Base-by-base conservation (phyloP, 2,888 invertebrate species). In the Aspidapion aeneum region DNA sequence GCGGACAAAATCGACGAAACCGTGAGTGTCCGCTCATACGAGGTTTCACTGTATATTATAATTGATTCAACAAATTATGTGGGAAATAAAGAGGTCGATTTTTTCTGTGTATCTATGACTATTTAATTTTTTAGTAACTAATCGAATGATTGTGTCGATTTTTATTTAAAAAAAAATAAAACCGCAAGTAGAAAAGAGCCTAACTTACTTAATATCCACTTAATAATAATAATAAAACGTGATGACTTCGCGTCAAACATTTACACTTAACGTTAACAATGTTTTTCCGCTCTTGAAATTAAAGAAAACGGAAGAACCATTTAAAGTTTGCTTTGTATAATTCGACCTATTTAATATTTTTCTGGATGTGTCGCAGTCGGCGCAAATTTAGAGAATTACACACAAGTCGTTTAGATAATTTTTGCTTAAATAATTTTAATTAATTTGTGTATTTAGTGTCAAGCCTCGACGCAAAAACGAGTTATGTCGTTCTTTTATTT, bases 161-260 rank as follows among this genome's bases (percentile, higher is more conserved):
- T n/a, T n/a, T n/a, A n/a, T n/a, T n/a, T n/a, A n/a, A n/a, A n/a
- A n/a, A n/a, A n/a, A n/a, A n/a, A n/a, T n/a, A n/a, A n/a, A n/a
- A n/a, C n/a, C n/a, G n/a, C n/a, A n/a, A n/a, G n/a, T n/a, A n/a
- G n/a, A n/a, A n/a, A n/a, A n/a, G n/a, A n/a, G n/a, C n/a, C n/a
- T n/a, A n/a, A n/a, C n/a, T n/a, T n/a, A n/a, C n/a, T n/a, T n/a
- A n/a, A n/a, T n/a, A n/a, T n/a, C n/a, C n/a, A n/a, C n/a, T n/a
- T n/a, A n/a, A n/a, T n/a, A n/a, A n/a, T n/a, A n/a, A 35, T 35
- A 35, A 35, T 35, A 35, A 35, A 64, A 65, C 68, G 64, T 78
- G 77, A 79, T 78, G 77, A 79, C 78, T 79, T 79, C 74, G 79
- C 79, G 78, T 79, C 77, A 77, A 72, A 77, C 76, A 74, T 73